Evolutionary conservation across 2,888 invertebrate genomes (phyloP), one percentile per base, ranked within the genome.

Genomic region (Diabrotica balteata): DNA sequence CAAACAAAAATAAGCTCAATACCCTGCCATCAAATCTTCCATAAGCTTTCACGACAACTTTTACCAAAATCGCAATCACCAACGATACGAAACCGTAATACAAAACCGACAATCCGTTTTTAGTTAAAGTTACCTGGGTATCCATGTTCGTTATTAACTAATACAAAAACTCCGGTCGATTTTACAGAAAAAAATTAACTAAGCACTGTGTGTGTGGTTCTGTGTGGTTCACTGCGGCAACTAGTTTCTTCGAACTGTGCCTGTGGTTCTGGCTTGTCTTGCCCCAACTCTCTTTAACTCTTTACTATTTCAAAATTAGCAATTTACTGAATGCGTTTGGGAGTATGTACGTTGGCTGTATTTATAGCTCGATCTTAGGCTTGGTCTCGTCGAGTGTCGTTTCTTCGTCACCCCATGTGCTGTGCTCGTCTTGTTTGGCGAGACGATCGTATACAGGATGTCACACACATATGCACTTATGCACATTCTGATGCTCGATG

Each of bases 291-390:
- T 53, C 51, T 53, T 32, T 60, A 66, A 68, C 66, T 64, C 63
- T 58, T 68, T 61, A 67, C 69, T 72, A 69, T 68, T 57, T 71
- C 69, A 69, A 76, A 74, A 72, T 75, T 75, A 71, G 72, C 75
- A 74, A 75, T 73, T 73, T 73, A 80, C 81, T 80, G 81, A 79
- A 80, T 77, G 77, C 74, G 78, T 76, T 77, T 75, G 78, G 77
- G 77, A 74, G 71, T 72, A 68, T 68, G 71, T 73, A 65, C 68
- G 73, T 77, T 69, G 74, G 73, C 73, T 71, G 80, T 82, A 82
- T 82, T 81, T 82, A 82, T 82, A 82, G 82, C 76, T 73, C 74
- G 74, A 77, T 80, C 80, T 80, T 80, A 77, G 79, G 80, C 79
- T 80, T 77, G 80, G 80, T 67, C 55, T 57, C 63, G 59, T 59